phyloP scores from a whole-genome alignment of 1,140 invertebrate genomes.

The Drosophila nikananu region DNA sequence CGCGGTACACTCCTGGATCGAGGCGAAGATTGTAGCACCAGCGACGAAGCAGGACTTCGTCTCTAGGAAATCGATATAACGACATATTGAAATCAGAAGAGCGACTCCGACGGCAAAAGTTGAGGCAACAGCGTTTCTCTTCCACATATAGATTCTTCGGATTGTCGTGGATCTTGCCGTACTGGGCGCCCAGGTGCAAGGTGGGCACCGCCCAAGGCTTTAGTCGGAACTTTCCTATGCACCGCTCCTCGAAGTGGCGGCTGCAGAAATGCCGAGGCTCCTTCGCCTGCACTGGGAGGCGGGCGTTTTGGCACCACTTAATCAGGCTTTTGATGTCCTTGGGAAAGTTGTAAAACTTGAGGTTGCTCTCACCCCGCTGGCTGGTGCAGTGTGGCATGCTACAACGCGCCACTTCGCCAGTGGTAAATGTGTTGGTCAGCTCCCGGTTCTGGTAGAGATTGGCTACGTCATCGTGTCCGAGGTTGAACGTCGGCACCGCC shows the following conservation, averaged over 20 bases:
- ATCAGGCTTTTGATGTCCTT: constrained; percentile 81
- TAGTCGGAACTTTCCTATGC: constrained; percentile 79
- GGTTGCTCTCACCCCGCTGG: constrained; percentile 76
- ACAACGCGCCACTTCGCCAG: constrained; percentile 75
- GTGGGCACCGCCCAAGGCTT: constrained; percentile 83
- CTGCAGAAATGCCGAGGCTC: constrained; percentile 81
- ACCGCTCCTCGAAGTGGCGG: constrained; percentile 79
- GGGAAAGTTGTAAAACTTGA: constrained; percentile 82
- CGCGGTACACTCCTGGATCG: constrained; percentile 77
- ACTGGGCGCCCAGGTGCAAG: constrained; percentile 73
- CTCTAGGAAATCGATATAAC: constrained; percentile 76
- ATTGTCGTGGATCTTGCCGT: constrained; percentile 81
- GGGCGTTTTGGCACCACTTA: constrained; percentile 82
- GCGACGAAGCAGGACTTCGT: constrained; percentile 72
- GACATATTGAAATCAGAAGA: constrained; percentile 82
- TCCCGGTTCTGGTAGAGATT: constrained; percentile 83
- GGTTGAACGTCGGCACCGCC: constrained; percentile 81
- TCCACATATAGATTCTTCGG: constrained; percentile 76
- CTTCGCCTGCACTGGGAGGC: constrained; percentile 74
- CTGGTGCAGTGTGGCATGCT: constrained; percentile 80
- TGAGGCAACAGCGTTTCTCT: constrained; percentile 79
- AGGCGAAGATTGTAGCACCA: constrained; percentile 81
- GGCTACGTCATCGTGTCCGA: constrained; percentile 80
- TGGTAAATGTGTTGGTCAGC: constrained; percentile 77
- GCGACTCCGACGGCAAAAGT: constrained; percentile 75